These are phyloP conservation scores for Gymnodraco acuticeps DNA, from an alignment of 2,797 vertebrate species.

Conservation along the genomic window DNA sequence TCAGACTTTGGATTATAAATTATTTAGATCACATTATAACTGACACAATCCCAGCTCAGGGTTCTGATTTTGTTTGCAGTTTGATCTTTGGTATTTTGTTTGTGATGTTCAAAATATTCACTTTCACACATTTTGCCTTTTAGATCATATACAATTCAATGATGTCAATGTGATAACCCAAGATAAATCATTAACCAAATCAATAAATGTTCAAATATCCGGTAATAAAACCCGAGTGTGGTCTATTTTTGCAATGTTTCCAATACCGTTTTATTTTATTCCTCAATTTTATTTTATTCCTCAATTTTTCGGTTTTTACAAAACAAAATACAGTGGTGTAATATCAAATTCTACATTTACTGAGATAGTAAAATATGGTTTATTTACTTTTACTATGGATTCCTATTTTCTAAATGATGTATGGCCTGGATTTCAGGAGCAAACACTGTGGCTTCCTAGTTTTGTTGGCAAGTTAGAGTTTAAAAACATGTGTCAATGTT, in stretches of 20 bases:
- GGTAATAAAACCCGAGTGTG: constrained; percentile 5
- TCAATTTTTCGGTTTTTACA: not conserved
- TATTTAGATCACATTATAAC: not conserved
- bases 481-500: no score
- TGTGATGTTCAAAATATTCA: not conserved
- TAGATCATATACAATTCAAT: constrained; percentile 3
- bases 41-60: not conserved
- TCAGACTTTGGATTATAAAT: not conserved
- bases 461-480: no score
- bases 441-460: no score
- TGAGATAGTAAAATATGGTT: no score
- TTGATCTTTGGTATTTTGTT: constrained; percentile 17
- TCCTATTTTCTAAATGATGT: no score
- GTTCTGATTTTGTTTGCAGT: constrained; percentile 1
- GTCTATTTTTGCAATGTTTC: constrained; percentile 1
- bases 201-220: constrained; percentile 33
- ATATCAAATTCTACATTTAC: not conserved
- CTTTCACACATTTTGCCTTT: constrained; percentile 3
- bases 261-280: not conserved
- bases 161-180: not conserved
- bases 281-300: not conserved
- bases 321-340: not conserved
- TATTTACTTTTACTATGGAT: no score
- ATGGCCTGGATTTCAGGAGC: no score
- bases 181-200: not conserved